Base-by-base conservation (phyloP, 2,888 invertebrate genomes). In the Choristoneura rosaceana region DNA sequence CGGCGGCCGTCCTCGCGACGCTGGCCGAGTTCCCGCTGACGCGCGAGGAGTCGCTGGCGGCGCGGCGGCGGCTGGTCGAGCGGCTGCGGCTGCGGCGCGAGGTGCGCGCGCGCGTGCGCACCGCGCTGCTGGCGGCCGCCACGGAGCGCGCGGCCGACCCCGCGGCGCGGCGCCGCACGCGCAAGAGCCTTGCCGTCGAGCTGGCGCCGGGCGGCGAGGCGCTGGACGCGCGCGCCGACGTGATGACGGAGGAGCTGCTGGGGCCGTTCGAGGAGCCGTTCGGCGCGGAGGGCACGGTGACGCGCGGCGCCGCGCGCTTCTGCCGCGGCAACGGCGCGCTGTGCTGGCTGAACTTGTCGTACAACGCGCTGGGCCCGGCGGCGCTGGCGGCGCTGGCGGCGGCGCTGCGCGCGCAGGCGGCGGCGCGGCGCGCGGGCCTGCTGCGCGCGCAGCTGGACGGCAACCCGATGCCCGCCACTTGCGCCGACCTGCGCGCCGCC, bases 371-470 rank as follows among this genome's bases (percentile, higher is more conserved):
- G 41, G 61, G 25, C 9, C 69, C 76, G 41, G 71, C 60, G 33
- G 58, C 63, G 64, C 17, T 69, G 63, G 55, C 17, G 4, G 61
- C 63, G 50, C 70, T 63, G 25, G 62, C 64, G 15, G 71, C 70
- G n/a, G 43, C 73, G 62, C 64, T 81, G 66, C 10, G 81, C 75
- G 59, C 73, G 65, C 50, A 79, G 76, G 79, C 78, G 0, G 34
- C 12, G 25, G 79, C 76, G 55, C 34, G 14, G 76, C 75, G 69
- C 73, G 55, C 74, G 25, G 80, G 80, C 25, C 76, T 82, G 77
- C 15, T 81, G 77, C 78, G 77, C 45, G 78, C 78, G 14, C 34
- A 74, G 66, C 64, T 82, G 65, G 82, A 79, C 9, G 83, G 82
- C 33, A 80, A 80, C 75, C 50, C 73, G 66, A 50, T 80, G 75